Evolutionary conservation across 2,888 invertebrate genomes (phyloP), one percentile per base, ranked within the genome.

Genomic region (Phania funesta): DNA sequence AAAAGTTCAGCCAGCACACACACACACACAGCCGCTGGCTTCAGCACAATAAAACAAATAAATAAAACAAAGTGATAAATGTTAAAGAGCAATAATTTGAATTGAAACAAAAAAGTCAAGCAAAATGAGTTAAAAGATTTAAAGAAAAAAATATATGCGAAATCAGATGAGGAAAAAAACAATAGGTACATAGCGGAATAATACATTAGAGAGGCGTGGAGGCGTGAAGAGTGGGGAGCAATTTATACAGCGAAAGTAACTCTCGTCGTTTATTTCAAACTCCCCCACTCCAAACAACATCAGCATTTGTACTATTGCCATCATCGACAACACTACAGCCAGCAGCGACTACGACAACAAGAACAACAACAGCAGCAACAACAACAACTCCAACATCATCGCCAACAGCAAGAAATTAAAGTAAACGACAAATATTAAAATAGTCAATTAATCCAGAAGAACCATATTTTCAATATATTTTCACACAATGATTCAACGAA

Each of bases 181-280:
- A 82, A 82, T 82, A 82, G 82, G 82, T 82, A 82, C 82, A 82
- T 78, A 82, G 82, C 82, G 82, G 82, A 82, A 82, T 82, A 82
- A 78, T 78, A 82, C 82, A 70, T 78, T 75, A 65, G 74, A 78
- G 65, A 54, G 54, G 44, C 18, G 26, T 29, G 22, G 56, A 54
- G 29, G 41, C n/a, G n/a, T 44, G 38, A 62, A 64, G 56, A 68
- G 75, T 68, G 70, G 76, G 73, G 75, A 24, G 41, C 24, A 41
- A 44, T 22, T 48, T 60, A 67, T 50, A 79, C 60, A 75, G 74
- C 67, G 68, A 80, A 75, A 80, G 80, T 74, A 54, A 68, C 41
- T 75, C 64, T 65, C 20, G 64, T 76, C 76, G 71, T 73, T 58
- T 65, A 71, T 71, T 52, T 46, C 9, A 73, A 79, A 79, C 78